Base-by-base conservation (phyloP, 1,140 invertebrate genomes). In the Eriosoma lanigerum region DNA sequence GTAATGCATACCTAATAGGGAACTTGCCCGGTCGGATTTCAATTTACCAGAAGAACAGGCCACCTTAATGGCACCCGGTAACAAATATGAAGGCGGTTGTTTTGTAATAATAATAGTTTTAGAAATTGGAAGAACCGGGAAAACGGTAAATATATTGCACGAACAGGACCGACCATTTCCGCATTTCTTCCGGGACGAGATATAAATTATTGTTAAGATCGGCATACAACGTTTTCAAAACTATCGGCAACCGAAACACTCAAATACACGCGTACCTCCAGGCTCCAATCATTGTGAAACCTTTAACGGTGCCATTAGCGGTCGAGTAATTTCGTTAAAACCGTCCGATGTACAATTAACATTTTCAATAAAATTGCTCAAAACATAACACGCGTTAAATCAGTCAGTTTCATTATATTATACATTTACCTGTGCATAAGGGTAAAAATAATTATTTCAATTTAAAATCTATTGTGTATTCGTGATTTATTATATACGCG, bases 1-100 rank as follows among this genome's bases (percentile, higher is more conserved):
- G 70, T 73, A 73, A 73, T 73, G 70, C 70, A 73, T 73, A 73
- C 29, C 26, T 73, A 73, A 73, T 73, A 50, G 70, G 19, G 54
- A 73, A 29, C 32, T 73, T 54, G 10, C 50, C 48, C 48, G 52
- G 70, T 54, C 26, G 70, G 50, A 73, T 73, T 73, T 73, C 48
- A 73, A 73, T 73, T 46, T 21, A 26, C 66, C 24, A 68, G 64
- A 21, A 46, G 66, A 17, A 38, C 9, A 68, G 64, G n/a, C 66
- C 66, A 38, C 8, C 32, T 8, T 38, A 29, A 29, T 29, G 24
- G 26, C 48, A 26, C 21, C 12, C 46, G 21, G 68, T 15, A 70
- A 70, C 66, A 50, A 48, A 52, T 52, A 72, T 48, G 46, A 72
- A 26, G 21, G 46, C 17, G 52, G 50, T 75, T 48, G 32, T 76